These are phyloP conservation scores for Typhlichthys subterraneus DNA, from an alignment of 2,797 vertebrate species.

Conservation along the genomic window DNA sequence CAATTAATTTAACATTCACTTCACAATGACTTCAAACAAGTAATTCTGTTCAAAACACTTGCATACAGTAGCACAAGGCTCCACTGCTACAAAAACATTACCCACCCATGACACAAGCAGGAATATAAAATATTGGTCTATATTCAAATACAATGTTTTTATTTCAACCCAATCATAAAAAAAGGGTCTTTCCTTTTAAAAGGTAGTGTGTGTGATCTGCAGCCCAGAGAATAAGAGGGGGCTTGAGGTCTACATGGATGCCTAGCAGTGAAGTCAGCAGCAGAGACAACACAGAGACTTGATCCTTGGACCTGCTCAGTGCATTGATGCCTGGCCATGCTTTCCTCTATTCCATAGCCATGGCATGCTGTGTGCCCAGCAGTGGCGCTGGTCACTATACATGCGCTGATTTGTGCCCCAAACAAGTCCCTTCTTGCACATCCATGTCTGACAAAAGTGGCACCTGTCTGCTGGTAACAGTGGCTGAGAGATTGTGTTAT, in stretches of 20 bases:
- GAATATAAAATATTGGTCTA: no score
- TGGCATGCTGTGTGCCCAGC: conserved; percentile 10
- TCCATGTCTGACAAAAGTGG: conserved; percentile 20
- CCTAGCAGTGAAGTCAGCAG: conserved; percentile 18
- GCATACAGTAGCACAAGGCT: not conserved
- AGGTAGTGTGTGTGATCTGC: not conserved
- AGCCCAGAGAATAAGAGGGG: not conserved
- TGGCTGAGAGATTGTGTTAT: conserved; percentile 18
- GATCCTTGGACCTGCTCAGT: conserved; percentile 14
- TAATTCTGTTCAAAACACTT: not conserved
- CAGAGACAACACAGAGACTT: conserved; percentile 6
- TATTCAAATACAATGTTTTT: not conserved
- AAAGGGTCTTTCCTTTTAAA: not conserved
- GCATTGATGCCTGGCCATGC: conserved; percentile 19
- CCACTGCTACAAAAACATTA: not conserved
- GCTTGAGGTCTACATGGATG: conserved; percentile 1
- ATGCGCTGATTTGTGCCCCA: conserved; percentile 8
- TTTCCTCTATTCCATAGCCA: conserved; percentile 17
- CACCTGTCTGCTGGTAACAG: conserved; percentile 5
- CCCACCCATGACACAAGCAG: not conserved
- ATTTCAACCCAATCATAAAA: conserved; percentile 27
- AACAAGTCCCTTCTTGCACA: not conserved
- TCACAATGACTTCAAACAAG: conserved; percentile 21
- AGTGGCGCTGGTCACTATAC: conserved; percentile 13
- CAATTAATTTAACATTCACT: not conserved